Evolutionary conservation across 2,797 vertebrate genomes (phyloP), one percentile per base, ranked within the genome.

Genomic region (Graptemys geographica): DNA sequence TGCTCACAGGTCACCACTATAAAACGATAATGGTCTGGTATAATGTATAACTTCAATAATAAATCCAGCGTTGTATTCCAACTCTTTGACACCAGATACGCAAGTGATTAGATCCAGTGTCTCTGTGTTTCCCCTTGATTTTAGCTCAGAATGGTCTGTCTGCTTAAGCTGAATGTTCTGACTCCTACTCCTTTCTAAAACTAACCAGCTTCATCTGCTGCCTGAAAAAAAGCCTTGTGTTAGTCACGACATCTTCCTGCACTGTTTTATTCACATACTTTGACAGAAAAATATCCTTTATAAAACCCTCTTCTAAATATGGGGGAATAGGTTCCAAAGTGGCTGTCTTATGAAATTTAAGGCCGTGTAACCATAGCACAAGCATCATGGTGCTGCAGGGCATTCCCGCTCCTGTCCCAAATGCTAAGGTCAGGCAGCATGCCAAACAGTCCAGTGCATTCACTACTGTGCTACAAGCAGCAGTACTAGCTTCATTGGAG

Each of bases 191-290:
- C 96, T 97, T 98, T 97, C 95, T 95, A 98, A 98, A 97, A 97
- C 74, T 94, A 97, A 96, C 94, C 95, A 93, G 96, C 97, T 96
- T 97, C 97, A 98, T 97, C 97, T 98, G 97, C 97, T 97, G 96
- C 96, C 95, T 96, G 95, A 96, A 96, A 97, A 98, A 98, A 96
- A 90, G 89, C 95, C 95, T 86, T 6, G 6, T 2, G 83, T 96
- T 96, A 97, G 96, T 97, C 96, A 97, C 93, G 96, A 96, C 97
- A 94, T 97, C 94, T 97, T 94, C 87, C 96, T 97, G 97, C 94
- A 94, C 97, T 97, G 94, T 97, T 98, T 98, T 98, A 98, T 97
- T 98, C 97, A 98, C 97, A 97, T 96, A 96, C 91, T 96, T 97
- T 94, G 96, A 96, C 92, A 97, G 89, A 95, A 96, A 96, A 94